Evolutionary conservation across 1,140 invertebrate species (phyloP), one percentile per base, ranked within the genome.

Genomic region (Trinorchestia longiramus): DNA sequence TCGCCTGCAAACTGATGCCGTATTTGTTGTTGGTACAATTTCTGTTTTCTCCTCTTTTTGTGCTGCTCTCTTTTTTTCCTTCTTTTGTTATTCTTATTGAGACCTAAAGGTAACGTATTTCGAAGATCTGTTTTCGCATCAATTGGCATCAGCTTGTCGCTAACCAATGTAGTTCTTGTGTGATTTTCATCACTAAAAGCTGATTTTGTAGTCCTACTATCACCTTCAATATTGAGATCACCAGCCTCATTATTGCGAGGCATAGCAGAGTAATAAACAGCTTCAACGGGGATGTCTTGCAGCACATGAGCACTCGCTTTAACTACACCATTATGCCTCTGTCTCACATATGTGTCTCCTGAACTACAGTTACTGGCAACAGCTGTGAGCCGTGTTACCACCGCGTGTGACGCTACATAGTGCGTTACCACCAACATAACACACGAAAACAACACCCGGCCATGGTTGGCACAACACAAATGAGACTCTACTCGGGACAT

Each of bases 401-500:
- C 40, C 92, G 43, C 44, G 43, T 43, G 92, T 45, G 92, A 94
- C 44, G 92, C 92, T 94, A 94, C 92, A 94, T 94, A n/a, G 44
- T 94, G 43, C 44, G 43, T 94, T 44, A 94, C 92, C 44, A 94
- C 43, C 40, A 94, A 94, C 44, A 94, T 94, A 94, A 94, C 43
- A 94, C 43, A 44, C 1, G 44, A 43, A 47, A 94, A 94, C 92
- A 94, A 45, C 36, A 45, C 41, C 43, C 43, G 44, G 44, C 92
- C 44, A 45, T 45, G 92, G 43, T 94, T 94, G 92, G 92, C 92
- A 15, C 43, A 47, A 94, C 92, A 94, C 44, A 94, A 94, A 94
- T 94, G 92, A n/a, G 40, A 94, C 92, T 94, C 43, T 94, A 43
- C 44, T 94, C 92, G 43, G 44, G 43, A 94, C 92, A 94, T 94